These are phyloP conservation scores for Holcopasites calliopsidis DNA, from an alignment of 1,140 invertebrate genomes.

Conservation along the genomic window DNA sequence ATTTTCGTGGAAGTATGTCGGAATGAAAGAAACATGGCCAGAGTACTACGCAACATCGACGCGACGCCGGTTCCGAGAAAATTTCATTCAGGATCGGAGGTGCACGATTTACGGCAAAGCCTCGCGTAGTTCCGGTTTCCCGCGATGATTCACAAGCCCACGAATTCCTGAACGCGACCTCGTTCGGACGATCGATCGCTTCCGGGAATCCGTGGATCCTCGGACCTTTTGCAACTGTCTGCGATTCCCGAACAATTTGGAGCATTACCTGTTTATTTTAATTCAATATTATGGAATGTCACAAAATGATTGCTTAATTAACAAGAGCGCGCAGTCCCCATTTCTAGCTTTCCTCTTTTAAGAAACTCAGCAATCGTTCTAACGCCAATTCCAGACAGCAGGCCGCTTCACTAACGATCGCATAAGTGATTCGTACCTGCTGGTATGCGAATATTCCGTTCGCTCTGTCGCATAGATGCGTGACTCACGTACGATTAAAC, in stretches of 20 bases:
- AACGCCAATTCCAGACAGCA: constrained; percentile 26
- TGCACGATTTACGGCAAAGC: constrained; percentile 32
- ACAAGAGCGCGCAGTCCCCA: not conserved
- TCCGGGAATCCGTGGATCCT: constrained; percentile 16
- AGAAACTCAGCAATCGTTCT: not conserved
- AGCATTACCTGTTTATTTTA: not conserved
- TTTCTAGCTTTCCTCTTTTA: not conserved
- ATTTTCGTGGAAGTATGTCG: constrained; percentile 42
- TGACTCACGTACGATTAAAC: constrained; percentile 51
- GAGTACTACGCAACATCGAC: constrained; percentile 8
- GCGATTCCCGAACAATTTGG: not conserved
- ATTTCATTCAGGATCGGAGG: constrained; percentile 58
- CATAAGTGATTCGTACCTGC: constrained; percentile 40
- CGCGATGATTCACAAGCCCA: constrained; percentile 53
- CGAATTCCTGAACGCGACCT: constrained; percentile 23
- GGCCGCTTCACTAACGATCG: constrained; percentile 35
- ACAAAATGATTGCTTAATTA: not conserved
- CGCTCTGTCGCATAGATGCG: constrained; percentile 22
- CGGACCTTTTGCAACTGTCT: too few species aligned
- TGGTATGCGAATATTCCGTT: constrained; percentile 26
- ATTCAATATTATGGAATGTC: too few species aligned
- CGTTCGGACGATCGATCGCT: constrained; percentile 40
- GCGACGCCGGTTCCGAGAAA: constrained; percentile 53
- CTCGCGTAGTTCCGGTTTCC: constrained; percentile 54
- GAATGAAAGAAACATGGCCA: constrained; percentile 33